Base-by-base conservation (phyloP, 2,888 invertebrate genomes). In the Listrodromus nycthemerus region DNA sequence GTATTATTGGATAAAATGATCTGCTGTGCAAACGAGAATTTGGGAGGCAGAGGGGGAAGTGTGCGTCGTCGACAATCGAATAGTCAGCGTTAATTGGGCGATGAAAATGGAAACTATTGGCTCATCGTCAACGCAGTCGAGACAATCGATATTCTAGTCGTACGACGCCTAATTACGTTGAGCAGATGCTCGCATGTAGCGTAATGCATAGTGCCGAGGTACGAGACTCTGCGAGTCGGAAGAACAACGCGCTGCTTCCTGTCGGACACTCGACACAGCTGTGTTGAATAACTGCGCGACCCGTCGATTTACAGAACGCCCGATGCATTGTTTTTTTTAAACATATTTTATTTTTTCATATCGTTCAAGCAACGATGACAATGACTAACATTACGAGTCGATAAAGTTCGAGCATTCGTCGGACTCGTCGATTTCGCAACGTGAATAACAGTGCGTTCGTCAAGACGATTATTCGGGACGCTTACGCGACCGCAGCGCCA, bases 151-250 rank as follows among this genome's bases (percentile, higher is more conserved):
- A 30, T 1, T 41, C 37, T n/a, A 19, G 41, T 55, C 37, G 61
- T 48, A 41, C n/a, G 21, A 45, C 52, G 24, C 58, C n/a, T 77
- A 77, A 77, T 77, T 77, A 48, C 66, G 10, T 24, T 41, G 66
- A 27, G 41, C 55, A 41, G 66, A 1, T 48, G 21, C 6, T 21
- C 19, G 33, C 3, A 21, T 30, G 24, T n/a, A 45, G 24, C 27
- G 13, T 16, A 19, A n/a, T 13, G 48, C 61, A 48, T 13, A 24
- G 37, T 24, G 71, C n/a, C n/a, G 30, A 67, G n/a, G 48, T 16
- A 77, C 1, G 19, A 19, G 45, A 30, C 67, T 19, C 33, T 45
- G 55, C 37, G 45, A 69, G 48, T 21, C 41, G 48, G 33, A 77
- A 69, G 61, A 69, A 61, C 69, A 61, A 73, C 61, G 30, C 27